Evolutionary conservation across 1,140 invertebrate species (phyloP).

Genomic region (Lamellibrachia luymesi): DNA sequence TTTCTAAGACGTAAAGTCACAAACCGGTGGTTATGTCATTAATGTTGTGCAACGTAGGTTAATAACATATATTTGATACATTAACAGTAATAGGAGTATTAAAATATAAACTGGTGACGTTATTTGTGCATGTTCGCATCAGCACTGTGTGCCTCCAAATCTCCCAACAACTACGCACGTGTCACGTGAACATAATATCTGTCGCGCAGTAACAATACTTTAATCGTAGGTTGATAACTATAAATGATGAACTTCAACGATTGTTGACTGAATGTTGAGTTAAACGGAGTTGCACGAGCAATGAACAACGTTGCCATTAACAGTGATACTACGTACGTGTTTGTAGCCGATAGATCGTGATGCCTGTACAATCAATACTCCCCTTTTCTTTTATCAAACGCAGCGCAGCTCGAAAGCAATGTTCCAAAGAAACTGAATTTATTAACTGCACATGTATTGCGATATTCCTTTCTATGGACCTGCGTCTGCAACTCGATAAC

Average conservation of each 20-base stretch:
- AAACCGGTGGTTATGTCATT: no score
- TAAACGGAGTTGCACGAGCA: not conserved
- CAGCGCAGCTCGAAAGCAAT: not conserved
- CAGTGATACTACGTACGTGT: not conserved
- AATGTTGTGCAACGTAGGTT: no score
- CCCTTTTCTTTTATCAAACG: not conserved
- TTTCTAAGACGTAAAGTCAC: no score
- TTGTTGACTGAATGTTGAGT: not conserved
- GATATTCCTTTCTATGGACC: not conserved
- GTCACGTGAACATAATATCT: not conserved
- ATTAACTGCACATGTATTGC: not conserved
- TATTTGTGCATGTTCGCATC: no score
- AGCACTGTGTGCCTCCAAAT: no score
- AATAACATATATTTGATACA: no score
- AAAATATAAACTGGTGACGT: no score
- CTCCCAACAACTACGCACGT: not conserved
- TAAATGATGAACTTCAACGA: not conserved
- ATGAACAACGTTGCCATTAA: not conserved
- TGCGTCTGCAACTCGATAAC: not conserved
- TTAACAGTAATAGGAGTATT: no score
- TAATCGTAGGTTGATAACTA: not conserved
- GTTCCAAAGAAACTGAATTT: constrained; percentile 20
- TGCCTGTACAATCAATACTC: not conserved
- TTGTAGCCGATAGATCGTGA: not conserved
- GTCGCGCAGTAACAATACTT: not conserved